A percentile compares a stretch with the other conserved stretches of the same genome.
Conservation (phyloP, 2,888 invertebrate species). For the Patella depressa region DNA sequence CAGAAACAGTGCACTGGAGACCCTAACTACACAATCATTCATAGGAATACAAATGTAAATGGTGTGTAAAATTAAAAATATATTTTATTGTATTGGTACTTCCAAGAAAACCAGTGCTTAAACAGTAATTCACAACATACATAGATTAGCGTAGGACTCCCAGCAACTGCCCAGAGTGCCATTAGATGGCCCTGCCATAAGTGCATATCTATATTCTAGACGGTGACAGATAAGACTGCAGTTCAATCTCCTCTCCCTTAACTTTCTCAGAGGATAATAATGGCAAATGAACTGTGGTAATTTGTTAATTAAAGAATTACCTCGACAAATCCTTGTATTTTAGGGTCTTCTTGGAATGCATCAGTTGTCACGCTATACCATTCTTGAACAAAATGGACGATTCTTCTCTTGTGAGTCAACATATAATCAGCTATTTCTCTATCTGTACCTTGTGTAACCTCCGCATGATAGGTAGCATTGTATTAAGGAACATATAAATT, state of each 20-base stretch:
- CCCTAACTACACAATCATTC: too few species aligned
- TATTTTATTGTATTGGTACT: too few species aligned
- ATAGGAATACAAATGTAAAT: too few species aligned
- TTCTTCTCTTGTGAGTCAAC: conserved; percentile 78
- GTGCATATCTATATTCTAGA: too few species aligned
- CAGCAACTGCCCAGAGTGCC: too few species aligned
- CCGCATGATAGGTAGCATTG: conserved; percentile 57
- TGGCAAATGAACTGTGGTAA: neutral
- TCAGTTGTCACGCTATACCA: conserved; percentile 83
- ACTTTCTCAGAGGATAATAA: neutral
- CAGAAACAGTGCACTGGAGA: too few species aligned
- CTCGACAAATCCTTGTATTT: conserved; percentile 81
- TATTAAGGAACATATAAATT: conserved; percentile 41
- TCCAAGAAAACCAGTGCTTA: too few species aligned
- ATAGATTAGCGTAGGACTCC: too few species aligned
- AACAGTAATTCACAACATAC: too few species aligned
- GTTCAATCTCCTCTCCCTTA: neutral
- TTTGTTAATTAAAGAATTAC: conserved; percentile 66
- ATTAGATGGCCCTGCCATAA: too few species aligned
- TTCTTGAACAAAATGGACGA: conserved; percentile 83
- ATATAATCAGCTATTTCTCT: conserved; percentile 61
- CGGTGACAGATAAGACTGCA: too few species aligned
- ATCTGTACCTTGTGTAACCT: conserved; percentile 48
- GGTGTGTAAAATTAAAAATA: too few species aligned
- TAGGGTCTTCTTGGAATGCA: conserved; percentile 82